Conservation (phyloP, 2,797 vertebrate species). For the Craterocephalus amniculus region DNA sequence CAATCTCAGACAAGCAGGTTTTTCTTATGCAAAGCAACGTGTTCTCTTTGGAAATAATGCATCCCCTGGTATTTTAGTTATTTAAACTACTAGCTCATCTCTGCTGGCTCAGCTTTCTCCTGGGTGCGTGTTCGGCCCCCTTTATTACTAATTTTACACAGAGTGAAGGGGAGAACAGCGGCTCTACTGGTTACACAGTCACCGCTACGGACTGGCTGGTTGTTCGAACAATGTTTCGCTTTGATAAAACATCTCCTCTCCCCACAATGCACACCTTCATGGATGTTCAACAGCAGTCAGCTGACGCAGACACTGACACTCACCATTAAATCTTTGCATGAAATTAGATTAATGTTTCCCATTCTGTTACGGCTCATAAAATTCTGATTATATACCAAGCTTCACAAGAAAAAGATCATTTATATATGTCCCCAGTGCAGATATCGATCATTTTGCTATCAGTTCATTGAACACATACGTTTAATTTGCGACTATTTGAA, state of each 20-base stretch:
- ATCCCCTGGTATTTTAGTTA: conserved; percentile 72
- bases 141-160: conserved; percentile 72
- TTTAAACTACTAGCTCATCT: conserved; percentile 72
- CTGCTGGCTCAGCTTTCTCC: conserved; percentile 69
- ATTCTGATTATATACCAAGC: neutral
- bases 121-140: conserved; percentile 61
- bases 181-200: conserved; percentile 55
- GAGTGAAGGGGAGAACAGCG: conserved; percentile 54
- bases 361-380: neutral
- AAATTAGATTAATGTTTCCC: neutral
- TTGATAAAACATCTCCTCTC: conserved; percentile 57
- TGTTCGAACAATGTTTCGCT: conserved; percentile 63
- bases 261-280: conserved; percentile 22
- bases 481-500: neutral
- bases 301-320: conserved; percentile 32
- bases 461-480: neutral
- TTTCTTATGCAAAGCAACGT: conserved; percentile 66
- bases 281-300: conserved; percentile 23
- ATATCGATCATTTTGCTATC: neutral
- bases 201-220: conserved; percentile 53
- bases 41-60: conserved; percentile 72
- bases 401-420: conserved; percentile 6
- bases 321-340: neutral
- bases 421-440: conserved; percentile 19
- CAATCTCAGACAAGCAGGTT: conserved; percentile 64